Percentiles rank a stretch among this genome's conserved stretches.
These are phyloP conservation scores for Festucalex cinctus DNA, from an alignment of 2,113 vertebrate genomes.

Conservation along the genomic window DNA sequence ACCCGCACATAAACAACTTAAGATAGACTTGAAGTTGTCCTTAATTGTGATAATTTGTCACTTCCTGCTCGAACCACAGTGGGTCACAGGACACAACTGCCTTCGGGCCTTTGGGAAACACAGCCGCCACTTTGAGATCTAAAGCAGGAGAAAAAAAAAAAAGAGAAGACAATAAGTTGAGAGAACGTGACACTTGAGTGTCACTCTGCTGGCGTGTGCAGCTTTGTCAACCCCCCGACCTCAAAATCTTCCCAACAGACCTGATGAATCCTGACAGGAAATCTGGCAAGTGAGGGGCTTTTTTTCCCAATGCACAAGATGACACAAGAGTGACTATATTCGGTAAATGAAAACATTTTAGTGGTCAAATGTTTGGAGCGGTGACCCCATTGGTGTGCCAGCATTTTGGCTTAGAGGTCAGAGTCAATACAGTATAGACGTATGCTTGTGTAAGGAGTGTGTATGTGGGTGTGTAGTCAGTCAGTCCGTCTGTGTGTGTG, in stretches of 20 bases:
- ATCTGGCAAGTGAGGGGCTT: constrained; percentile 1
- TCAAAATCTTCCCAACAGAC: background rate
- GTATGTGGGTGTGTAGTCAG: constrained; percentile 12
- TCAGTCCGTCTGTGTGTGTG: constrained; percentile 24
- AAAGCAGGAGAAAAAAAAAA: background rate
- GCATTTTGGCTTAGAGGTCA: background rate
- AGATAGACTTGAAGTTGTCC: no score
- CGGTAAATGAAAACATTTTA: background rate
- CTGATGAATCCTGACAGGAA: background rate
- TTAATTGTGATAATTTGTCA: background rate
- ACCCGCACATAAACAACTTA: background rate
- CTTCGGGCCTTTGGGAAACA: background rate
- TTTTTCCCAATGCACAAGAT: background rate
- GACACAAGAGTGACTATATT: background rate
- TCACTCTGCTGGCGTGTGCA: constrained; percentile 4
- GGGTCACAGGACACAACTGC: background rate
- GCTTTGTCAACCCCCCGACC: background rate
- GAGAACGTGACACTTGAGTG: constrained; percentile 4
- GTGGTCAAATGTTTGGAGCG: background rate
- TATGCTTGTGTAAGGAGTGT: constrained; percentile 2
- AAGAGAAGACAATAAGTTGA: background rate
- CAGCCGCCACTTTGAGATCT: background rate
- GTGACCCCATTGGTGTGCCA: background rate
- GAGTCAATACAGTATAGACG: background rate
- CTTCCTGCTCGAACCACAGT: background rate